A percentile compares a stretch with the other conserved stretches of the same genome.
phyloP scores from a whole-genome alignment of 2,113 vertebrate species.

The Leucopternis melanops region DNA sequence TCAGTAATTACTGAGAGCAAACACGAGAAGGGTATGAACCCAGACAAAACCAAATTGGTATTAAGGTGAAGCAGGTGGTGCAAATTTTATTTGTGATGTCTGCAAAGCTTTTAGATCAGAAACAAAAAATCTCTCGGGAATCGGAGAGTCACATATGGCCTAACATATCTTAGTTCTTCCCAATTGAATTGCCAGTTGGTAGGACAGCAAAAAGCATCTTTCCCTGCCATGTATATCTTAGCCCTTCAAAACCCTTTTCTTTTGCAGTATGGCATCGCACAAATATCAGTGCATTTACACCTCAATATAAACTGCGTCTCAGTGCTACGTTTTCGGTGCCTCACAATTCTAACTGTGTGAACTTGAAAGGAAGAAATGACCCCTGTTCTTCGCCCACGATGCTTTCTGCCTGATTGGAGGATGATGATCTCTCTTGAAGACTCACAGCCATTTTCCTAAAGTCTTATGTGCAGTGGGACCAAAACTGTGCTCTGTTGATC shows the following conservation, averaged over 20 bases:
- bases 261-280: background rate
- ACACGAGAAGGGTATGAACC: background rate
- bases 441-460: background rate
- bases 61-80: constrained; percentile 13
- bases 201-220: background rate
- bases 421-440: background rate
- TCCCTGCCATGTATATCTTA: background rate
- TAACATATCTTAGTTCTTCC: background rate
- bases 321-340: constrained; percentile 7
- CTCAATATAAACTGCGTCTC: background rate
- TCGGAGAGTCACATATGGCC: background rate
- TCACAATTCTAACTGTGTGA: constrained; percentile 5
- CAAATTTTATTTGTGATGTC: background rate
- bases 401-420: background rate
- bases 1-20: constrained; percentile 45
- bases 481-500: background rate
- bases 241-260: background rate
- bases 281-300: background rate
- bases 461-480: background rate
- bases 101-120: background rate
- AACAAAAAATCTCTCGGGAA: background rate
- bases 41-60: background rate
- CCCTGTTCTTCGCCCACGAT: fast-evolving
- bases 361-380: background rate
- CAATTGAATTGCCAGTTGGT: background rate